phyloP scores from a whole-genome alignment of 2,797 vertebrate species.

The Oreochromis mossambicus region DNA sequence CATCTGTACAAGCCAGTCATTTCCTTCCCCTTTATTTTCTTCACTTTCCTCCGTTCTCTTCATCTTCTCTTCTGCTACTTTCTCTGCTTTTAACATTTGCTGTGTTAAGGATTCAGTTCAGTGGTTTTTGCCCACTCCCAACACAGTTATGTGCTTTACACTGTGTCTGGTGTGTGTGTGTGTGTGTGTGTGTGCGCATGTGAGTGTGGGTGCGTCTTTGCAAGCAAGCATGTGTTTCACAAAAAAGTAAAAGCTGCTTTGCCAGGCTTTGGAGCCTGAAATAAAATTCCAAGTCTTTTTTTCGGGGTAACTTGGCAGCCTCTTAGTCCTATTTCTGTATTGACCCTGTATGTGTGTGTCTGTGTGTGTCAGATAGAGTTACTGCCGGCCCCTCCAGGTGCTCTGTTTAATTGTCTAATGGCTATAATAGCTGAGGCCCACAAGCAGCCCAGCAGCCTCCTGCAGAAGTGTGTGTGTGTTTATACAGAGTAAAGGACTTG shows the following conservation, averaged over 20 bases:
- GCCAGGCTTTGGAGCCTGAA: slow-evolving; percentile 4
- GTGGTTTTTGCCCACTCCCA: background rate
- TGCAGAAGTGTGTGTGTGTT: background rate
- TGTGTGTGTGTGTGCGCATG: background rate
- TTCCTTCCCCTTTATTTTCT: background rate
- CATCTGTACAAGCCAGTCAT: background rate
- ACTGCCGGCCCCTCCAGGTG: slow-evolving; percentile 19
- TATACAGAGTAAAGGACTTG: background rate
- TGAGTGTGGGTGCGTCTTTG: background rate
- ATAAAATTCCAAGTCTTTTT: slow-evolving; percentile 4
- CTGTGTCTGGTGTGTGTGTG: background rate
- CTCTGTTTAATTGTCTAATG: slow-evolving; percentile 46
- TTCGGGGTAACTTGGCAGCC: slow-evolving; percentile 5
- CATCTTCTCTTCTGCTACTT: background rate
- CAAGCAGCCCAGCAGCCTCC: background rate
- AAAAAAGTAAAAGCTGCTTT: background rate
- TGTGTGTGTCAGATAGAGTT: slow-evolving; percentile 29
- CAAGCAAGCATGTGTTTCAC: background rate
- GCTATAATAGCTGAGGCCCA: slow-evolving; percentile 11
- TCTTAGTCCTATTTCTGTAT: slow-evolving; percentile 33
- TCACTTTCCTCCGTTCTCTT: background rate
- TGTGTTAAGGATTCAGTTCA: background rate
- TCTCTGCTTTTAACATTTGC: background rate
- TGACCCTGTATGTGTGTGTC: background rate
- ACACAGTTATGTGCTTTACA: background rate